Base-by-base conservation (phyloP, 1,140 invertebrate genomes). In the Drosophila athabasca region DNA sequence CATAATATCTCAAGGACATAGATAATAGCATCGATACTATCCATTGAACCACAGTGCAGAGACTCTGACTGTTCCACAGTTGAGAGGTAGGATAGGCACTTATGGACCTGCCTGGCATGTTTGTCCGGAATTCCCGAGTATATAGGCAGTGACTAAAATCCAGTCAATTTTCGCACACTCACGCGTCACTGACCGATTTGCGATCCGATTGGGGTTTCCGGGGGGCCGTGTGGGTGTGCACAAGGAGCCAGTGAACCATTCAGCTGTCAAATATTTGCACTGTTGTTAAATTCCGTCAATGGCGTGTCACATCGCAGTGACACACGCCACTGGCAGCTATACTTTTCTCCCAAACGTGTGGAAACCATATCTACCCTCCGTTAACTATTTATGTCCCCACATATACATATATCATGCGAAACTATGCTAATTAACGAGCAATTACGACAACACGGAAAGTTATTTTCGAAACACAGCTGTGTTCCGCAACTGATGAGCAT, bases 361-460 rank as follows among this genome's bases (percentile, higher is more conserved):
- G 2, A 57, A 17, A n/a, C 41, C 2, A 2, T 43, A 49, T 19
- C 31, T 22, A 49, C 24, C 43, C 26, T 52, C 52, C 41, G 13
- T 39, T 44, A 60, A 53, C 41, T 43, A 52, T 51, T 19, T 19
- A 19, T 19, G 17, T 19, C 17, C 24, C 4, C 4, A 26, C 4
- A 26, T 26, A 39, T 31, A n/a, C 15, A 45, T 44, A 52, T n/a
- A 7, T 31, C 26, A 29, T 26, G 8, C 19, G 17, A 24, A 69
- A 82, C 78, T 76, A 78, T 73, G 78, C 83, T 88, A 88, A 87
- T 85, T 87, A 87, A 88, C 62, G 60, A 68, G 66, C 82, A 88
- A 87, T 87, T 87, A 87, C 60, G 72, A 19, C 49, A 60, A 19
- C 46, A 5, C 43, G 77, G 60, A 54, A 77, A 85, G 67, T 74